Conservation (phyloP, 1,140 invertebrate genomes). For the Conus betulinus region DNA sequence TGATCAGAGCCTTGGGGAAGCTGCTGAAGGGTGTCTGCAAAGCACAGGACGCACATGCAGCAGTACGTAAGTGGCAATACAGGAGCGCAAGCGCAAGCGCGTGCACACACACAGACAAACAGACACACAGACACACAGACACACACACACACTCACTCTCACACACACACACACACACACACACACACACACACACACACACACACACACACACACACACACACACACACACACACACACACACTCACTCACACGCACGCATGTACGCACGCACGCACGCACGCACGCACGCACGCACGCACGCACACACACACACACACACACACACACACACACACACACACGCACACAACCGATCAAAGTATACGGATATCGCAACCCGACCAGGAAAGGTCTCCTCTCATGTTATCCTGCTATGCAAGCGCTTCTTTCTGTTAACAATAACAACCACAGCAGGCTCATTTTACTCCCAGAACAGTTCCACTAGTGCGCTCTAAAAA, state of each 20-base stretch:
- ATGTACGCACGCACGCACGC: constrained; percentile 16
- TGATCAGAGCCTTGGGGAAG: constrained; percentile 69
- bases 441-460: too few species aligned
- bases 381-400: too few species aligned
- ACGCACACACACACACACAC: constrained; percentile 8
- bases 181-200: constrained; percentile 4
- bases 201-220: neutral
- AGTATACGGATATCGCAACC: too few species aligned
- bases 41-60: constrained; percentile 12
- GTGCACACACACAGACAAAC: neutral
- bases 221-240: constrained; percentile 12
- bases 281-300: constrained; percentile 10
- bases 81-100: neutral
- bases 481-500: too few species aligned
- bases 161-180: neutral
- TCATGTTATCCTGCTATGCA: too few species aligned
- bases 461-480: too few species aligned
- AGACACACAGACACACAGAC: neutral
- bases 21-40: constrained; percentile 70
- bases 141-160: neutral
- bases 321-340: constrained; percentile 24
- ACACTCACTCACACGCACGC: neutral
- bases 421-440: too few species aligned
- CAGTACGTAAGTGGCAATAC: neutral
- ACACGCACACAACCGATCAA: neutral